Evolutionary conservation across 1,140 invertebrate species (phyloP), one percentile per base, ranked within the genome.

Genomic region (Charaxes varanes): DNA sequence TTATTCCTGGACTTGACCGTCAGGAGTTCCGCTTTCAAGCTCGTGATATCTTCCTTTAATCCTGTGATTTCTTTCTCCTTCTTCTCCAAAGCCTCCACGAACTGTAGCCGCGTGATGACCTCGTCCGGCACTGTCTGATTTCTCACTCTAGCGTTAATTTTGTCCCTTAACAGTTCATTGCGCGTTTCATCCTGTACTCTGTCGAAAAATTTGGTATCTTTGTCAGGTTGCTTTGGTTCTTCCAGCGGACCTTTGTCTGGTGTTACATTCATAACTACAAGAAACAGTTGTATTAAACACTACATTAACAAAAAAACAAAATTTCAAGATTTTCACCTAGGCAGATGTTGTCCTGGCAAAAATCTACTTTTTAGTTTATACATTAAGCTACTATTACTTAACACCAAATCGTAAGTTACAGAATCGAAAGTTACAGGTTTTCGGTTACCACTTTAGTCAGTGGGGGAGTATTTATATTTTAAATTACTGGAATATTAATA

Each of bases 1-100:
- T 90, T 92, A 77, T 93, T 94, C 59, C 92, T 88, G 34, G 87
- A 86, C 70, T 93, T 94, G 1, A 93, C 91, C 72, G 88, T 87
- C 11, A 87, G 77, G 7, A 94, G 84, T 62, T 94, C 91, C 43
- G 87, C 84, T 61, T 90, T 90, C 27, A 92, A 65, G 32, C 64
- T 85, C 18, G 86, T 82, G 11, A 93, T 72, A 69, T 91, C 88
- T 53, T 86, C 80, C 49, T 81, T 87, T 10, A 94, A 72, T 17
- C 82, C 59, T 35, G 62, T 58, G 55, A 92, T 91, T 70, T 90
- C 88, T 62, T 88, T 80, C 52, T 91, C 88, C 57, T 89, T 89
- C 53, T 87, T 88, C 50, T 90, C 87, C 36, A 94, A 60, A 27
- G 91, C 87, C 33, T 89, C 88, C 56, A 87, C 80, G 53, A 90